Percentiles rank a stretch among this genome's conserved stretches.
phyloP scores from a whole-genome alignment of 2,113 vertebrate species.

The Labeo rohita region DNA sequence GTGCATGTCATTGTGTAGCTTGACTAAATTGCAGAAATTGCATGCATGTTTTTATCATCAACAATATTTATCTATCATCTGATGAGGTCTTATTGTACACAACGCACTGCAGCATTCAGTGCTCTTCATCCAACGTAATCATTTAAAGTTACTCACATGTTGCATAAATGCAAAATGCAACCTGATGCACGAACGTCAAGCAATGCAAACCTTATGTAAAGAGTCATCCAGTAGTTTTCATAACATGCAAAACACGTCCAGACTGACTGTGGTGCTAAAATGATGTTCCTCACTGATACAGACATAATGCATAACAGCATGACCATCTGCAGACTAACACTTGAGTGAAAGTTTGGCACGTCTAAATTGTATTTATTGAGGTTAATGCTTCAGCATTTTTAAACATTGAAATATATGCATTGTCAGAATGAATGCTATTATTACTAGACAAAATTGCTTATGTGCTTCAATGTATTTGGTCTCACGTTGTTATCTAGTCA shows the following conservation, averaged over 20 bases:
- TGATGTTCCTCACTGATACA: not conserved
- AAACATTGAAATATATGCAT: not conserved
- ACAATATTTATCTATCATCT: not conserved
- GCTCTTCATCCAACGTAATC: not conserved
- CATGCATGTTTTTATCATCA: not conserved
- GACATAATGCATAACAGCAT: not conserved
- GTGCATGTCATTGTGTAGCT: not conserved
- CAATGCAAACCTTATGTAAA: not conserved
- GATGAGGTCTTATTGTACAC: not conserved
- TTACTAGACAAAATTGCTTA: not conserved
- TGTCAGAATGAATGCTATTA: not conserved
- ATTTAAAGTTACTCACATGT: not conserved
- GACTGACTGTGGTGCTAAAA: conserved; percentile 66
- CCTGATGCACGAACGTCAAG: not conserved
- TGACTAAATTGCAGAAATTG: not conserved
- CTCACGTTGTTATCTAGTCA: not conserved
- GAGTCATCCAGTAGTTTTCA: not conserved
- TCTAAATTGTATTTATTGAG: not conserved
- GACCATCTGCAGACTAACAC: not conserved
- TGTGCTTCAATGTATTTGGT: not conserved
- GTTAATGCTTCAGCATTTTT: not conserved
- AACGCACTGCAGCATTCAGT: not conserved
- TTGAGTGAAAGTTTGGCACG: not conserved
- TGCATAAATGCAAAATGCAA: not conserved
- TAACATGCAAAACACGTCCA: not conserved